Percentiles rank a stretch among this genome's conserved stretches.
Conservation (phyloP, 2,113 vertebrate genomes). For the Malaclemys terrapin region DNA sequence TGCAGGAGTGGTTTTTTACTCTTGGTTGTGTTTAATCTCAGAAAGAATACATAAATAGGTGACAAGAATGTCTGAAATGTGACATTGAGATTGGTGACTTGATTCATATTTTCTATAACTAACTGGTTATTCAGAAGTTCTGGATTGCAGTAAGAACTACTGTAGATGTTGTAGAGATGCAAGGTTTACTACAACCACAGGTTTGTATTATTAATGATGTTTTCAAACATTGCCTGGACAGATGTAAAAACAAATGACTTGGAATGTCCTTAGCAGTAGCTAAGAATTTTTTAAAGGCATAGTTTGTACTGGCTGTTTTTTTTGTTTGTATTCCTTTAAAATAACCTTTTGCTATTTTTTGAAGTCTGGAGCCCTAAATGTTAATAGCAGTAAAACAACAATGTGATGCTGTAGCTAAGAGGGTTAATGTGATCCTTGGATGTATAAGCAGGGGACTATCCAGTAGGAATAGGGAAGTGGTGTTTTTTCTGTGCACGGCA, state of each 20-base stretch:
- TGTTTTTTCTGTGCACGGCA: not conserved
- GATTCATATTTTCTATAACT: not conserved
- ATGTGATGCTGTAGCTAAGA: not conserved
- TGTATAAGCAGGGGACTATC: not conserved
- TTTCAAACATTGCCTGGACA: not conserved
- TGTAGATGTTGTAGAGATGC: not conserved
- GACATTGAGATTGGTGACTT: not conserved
- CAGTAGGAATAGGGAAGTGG: not conserved
- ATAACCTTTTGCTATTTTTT: not conserved
- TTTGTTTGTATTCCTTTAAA: not conserved
- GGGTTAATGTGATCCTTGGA: not conserved
- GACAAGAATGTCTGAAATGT: slow-evolving; percentile 4
- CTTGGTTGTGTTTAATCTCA: not conserved
- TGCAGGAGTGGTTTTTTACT: not conserved
- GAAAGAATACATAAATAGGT: not conserved
- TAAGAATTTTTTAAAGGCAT: not conserved
- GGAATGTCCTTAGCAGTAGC: not conserved
- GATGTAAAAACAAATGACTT: not conserved
- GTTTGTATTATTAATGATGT: not conserved
- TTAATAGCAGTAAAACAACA: not conserved
- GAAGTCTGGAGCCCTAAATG: not conserved
- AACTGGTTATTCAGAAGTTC: not conserved
- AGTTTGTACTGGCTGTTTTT: not conserved
- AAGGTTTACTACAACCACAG: not conserved
- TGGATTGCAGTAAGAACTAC: not conserved